Evolutionary conservation across 2,113 vertebrate species (phyloP), one percentile per base, ranked within the genome.

Genomic region (Paraplagusia blochii): DNA sequence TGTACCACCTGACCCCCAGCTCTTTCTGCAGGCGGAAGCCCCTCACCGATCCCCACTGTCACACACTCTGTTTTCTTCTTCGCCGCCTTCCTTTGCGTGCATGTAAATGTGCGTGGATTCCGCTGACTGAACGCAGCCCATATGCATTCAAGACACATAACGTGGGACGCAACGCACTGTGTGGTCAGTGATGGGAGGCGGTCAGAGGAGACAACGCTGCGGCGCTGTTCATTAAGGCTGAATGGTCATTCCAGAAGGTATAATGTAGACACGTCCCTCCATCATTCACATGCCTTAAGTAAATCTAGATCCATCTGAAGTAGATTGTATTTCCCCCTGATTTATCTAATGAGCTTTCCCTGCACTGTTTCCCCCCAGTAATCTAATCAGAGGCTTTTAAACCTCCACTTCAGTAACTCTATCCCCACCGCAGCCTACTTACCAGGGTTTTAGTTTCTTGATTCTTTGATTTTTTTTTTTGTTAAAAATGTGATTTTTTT

Each of bases 1-100:
- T 18, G 9, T 0, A 35, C 61, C 82, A 84, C 80, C 76, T 87
- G 79, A 72, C 65, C 35, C 65, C 53, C 42, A 61, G 58, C 36
- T 8, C 36, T 11, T 38, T 8, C 36, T 38, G n/a, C 42, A 63
- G 34, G 39, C 64, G 67, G 83, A 80, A 73, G 72, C 53, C n/a
- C n/a, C n/a, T n/a, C n/a, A n/a, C n/a, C n/a, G n/a, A n/a, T n/a
- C 6, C 15, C 38, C 12, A 5, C 16, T 4, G 3, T 4, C 22
- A 29, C 22, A 29, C 22, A 29, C 8, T 5, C 15, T 9, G 29
- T 9, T 19, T 11, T 55, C 4, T 34, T 10, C 38, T 4, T 40
- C 38, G 11, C 34, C 29, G 5, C n/a, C 12, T 39, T 11, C 3
- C 10, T 11, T 39, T 38, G 8, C 11, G 1, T 33, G 45, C 29